Evolutionary conservation across 2,888 invertebrate genomes (phyloP), one percentile per base, ranked within the genome.

Genomic region (Lepidonotus clava): DNA sequence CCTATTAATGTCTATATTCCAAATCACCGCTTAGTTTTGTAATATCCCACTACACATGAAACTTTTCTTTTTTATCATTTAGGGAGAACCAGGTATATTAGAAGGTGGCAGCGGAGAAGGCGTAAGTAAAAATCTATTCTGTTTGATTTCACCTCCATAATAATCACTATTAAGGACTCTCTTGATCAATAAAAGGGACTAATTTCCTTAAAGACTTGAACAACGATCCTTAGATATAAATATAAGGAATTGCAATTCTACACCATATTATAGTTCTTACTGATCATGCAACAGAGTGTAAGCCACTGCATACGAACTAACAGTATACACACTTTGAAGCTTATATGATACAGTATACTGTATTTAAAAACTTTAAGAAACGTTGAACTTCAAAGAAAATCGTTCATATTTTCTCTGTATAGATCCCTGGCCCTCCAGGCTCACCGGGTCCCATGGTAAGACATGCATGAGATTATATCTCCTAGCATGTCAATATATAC

Each of bases 341-440:
- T n/a, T n/a, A n/a, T n/a, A n/a, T n/a, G n/a, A n/a, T n/a, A n/a
- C n/a, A n/a, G n/a, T n/a, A n/a, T n/a, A n/a, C n/a, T n/a, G n/a
- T n/a, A n/a, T n/a, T n/a, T n/a, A n/a, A n/a, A n/a, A n/a, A n/a
- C n/a, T n/a, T n/a, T n/a, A n/a, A n/a, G n/a, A n/a, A n/a, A n/a
- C n/a, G n/a, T n/a, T n/a, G n/a, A n/a, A n/a, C n/a, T n/a, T n/a
- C n/a, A n/a, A n/a, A n/a, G n/a, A n/a, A n/a, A n/a, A n/a, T n/a
- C n/a, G n/a, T 46, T 66, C 24, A 66, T n/a, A 8, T 24, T 91
- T 89, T 91, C 90, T 88, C 93, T 93, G 88, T 95, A 96, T 97
- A 97, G 97, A 92, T 97, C 96, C 90, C 97, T 96, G 96, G 97
- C 96, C 91, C 95, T 96, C 95, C 96, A 91, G 97, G 97, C 90